Evolutionary conservation across 2,888 invertebrate species (phyloP), one percentile per base, ranked within the genome.

Genomic region (Lithosia quadra): DNA sequence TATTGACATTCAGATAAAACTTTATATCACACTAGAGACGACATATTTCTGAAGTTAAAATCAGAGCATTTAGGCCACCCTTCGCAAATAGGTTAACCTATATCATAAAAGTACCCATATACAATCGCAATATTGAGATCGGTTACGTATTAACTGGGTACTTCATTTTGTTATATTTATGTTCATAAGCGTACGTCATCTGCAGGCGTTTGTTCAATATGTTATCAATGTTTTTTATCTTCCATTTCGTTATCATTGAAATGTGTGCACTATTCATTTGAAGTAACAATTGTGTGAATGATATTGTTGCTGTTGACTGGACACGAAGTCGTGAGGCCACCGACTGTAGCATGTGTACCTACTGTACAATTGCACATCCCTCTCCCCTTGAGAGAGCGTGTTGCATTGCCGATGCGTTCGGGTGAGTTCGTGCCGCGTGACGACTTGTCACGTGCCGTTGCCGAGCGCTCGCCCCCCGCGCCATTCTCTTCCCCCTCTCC

Each of bases 1-100:
- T 86, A 81, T 89, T 90, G 90, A 89, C 90, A 83, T 84, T 84
- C 82, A 84, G 89, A 90, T 91, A 90, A 87, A 82, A 82, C 75
- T 78, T 76, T 78, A 77, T 81, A 81, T 80, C 83, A 77, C 78
- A 76, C 73, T 70, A 76, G 69, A 64, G 67, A 73, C 73, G 73
- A 76, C 78, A 77, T 74, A 71, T 72, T 70, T 67, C 72, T 71
- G 69, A 64, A 55, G 77, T 78, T 69, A 65, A 67, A 62, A 60
- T 13, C 34, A 61, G 53, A 62, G 67, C 63, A 65, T 75, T 66
- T 57, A 21, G 22, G 43, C 15, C 39, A 34, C 63, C 63, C 55
- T 61, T 53, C 56, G 28, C 36, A 60, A 68, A 65, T 68, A 66
- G 63, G 68, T 63, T 53, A 61, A 57, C 43, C 58, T 55, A 43